Conservation (phyloP, 2,113 vertebrate genomes). For the Pongo pygmaeus region DNA sequence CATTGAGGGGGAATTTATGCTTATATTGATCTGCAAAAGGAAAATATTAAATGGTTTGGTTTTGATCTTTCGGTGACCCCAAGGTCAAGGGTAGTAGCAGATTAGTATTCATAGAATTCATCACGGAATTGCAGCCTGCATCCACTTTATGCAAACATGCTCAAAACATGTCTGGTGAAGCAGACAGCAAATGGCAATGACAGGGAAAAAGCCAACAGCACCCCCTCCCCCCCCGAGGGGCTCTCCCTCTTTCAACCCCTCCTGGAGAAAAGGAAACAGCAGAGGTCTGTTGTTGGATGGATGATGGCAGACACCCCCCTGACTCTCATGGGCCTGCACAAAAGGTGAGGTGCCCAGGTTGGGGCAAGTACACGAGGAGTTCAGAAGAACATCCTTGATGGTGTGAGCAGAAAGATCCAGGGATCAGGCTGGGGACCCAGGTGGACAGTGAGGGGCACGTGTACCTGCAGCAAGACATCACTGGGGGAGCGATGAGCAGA, state of each 20-base stretch:
- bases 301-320: not conserved
- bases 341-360: not conserved
- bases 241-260: not conserved
- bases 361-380: not conserved
- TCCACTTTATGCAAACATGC: constrained; percentile 90
- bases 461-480: not conserved
- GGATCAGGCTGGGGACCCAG: not conserved
- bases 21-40: constrained; percentile 97
- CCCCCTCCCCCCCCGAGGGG: not conserved
- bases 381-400: rapidly evolving
- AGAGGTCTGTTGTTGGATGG: not conserved
- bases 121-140: constrained; percentile 88
- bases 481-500: not conserved
- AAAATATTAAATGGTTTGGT: constrained; percentile 99
- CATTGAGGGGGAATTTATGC: constrained; percentile 99
- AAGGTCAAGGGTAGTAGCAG: constrained; percentile 98
- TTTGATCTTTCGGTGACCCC: constrained; percentile 95
- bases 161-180: constrained; percentile 82
- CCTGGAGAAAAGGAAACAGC: not conserved
- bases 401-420: not conserved
- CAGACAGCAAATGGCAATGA: constrained; percentile 82
- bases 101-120: constrained; percentile 95
- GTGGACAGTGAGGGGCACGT: not conserved
- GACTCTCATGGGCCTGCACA: constrained; percentile 36
- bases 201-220: constrained; percentile 42